A percentile compares a stretch with the other conserved stretches of the same genome.
Evolutionary conservation across 2,797 vertebrate species (phyloP).

Genomic region (Lindbergichthys nudifrons): DNA sequence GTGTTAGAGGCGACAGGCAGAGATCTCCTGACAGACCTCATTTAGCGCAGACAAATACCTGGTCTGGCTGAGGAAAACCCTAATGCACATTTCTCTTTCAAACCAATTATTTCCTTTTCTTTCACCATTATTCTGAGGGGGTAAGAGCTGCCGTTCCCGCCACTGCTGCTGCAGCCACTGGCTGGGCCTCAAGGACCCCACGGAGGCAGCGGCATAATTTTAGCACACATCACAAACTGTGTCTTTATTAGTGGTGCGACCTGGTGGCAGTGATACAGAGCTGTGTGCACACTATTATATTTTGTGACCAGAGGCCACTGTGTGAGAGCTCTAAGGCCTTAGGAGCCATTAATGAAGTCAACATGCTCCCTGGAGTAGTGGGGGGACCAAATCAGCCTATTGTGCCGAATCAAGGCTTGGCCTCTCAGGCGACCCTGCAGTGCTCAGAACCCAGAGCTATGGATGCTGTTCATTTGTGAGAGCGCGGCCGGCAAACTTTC

Average conservation of each 20-base stretch:
- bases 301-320: slow-evolving; percentile 66
- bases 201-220: slow-evolving; percentile 63
- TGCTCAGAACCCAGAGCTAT: slow-evolving; percentile 37
- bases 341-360: slow-evolving; percentile 73
- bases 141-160: slow-evolving; percentile 47
- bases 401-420: slow-evolving; percentile 61
- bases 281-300: slow-evolving; percentile 64
- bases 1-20: slow-evolving; percentile 63
- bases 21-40: slow-evolving; percentile 75
- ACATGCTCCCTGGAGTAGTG: slow-evolving; percentile 50
- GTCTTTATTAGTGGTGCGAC: slow-evolving; percentile 68
- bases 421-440: slow-evolving; percentile 56
- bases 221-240: slow-evolving; percentile 66
- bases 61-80: slow-evolving; percentile 65
- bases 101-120: slow-evolving; percentile 73
- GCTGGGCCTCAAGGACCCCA: slow-evolving; percentile 57
- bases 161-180: slow-evolving; percentile 35
- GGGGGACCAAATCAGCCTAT: slow-evolving; percentile 67
- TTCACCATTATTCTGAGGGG: slow-evolving; percentile 39
- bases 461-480: slow-evolving; percentile 44
- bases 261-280: slow-evolving; percentile 45
- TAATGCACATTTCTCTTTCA: slow-evolving; percentile 62
- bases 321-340: slow-evolving; percentile 66
- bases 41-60: slow-evolving; percentile 78
- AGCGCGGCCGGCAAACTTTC: slow-evolving; percentile 25